Evolutionary conservation across 2,888 invertebrate species (phyloP).

Genomic region (Ommatoiulus sabulosus): DNA sequence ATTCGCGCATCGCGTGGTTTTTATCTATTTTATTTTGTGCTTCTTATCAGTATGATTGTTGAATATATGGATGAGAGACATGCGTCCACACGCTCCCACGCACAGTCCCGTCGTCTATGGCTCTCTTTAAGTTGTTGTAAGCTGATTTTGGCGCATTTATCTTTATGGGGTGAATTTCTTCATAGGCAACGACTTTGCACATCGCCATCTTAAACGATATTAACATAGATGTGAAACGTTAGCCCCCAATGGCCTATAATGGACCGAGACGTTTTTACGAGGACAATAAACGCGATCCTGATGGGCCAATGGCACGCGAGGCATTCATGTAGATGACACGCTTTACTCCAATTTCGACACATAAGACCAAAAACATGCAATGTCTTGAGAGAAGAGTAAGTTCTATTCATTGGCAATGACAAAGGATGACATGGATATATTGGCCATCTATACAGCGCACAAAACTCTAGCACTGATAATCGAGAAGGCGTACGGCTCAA

Average conservation of each 20-base stretch:
- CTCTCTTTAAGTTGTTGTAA: neutral
- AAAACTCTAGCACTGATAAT: neutral
- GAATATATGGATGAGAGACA: neutral
- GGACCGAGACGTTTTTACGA: neutral
- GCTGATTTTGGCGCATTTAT: neutral
- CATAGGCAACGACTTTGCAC: no score
- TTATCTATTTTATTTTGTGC: neutral
- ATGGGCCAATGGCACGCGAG: neutral
- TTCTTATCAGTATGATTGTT: neutral
- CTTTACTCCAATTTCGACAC: neutral
- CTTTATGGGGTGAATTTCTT: neutral
- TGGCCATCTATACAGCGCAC: no score
- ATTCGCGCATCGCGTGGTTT: neutral
- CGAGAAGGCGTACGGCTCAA: neutral
- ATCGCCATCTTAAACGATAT: neutral
- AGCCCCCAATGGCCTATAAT: neutral
- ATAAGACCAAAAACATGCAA: neutral
- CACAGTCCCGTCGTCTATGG: neutral
- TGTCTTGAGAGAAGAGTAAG: neutral
- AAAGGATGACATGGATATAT: no score
- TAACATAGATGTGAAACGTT: neutral
- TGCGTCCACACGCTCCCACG: neutral
- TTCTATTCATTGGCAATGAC: neutral
- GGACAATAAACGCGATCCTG: neutral
- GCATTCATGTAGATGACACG: neutral